Base-by-base conservation (phyloP, 2,888 invertebrate genomes). In the Pterobdella sp. region DNA sequence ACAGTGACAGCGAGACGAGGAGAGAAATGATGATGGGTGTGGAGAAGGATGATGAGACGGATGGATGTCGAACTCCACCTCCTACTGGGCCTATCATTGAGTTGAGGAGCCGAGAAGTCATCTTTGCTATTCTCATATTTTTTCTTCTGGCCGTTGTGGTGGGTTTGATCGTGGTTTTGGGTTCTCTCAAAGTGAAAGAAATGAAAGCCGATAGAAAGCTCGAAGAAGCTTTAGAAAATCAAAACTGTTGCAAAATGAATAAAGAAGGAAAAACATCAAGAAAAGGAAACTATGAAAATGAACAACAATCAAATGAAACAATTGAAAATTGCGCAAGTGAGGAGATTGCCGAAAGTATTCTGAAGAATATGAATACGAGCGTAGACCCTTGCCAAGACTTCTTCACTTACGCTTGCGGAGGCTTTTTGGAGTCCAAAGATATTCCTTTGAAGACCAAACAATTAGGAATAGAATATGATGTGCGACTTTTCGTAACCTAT, bases 331-430 rank as follows among this genome's bases (percentile, higher is more conserved):
- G 35, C n/a, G 36, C 69, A n/a, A 42, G 26, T 49, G 52, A 52
- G 14, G 49, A 26, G 37, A 32, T 68, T 29, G 67, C 29, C 1
- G 36, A 26, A 14, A 29, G 31, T 36, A 26, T 67, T 18, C 67
- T 67, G 32, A 37, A 36, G 42, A 66, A 68, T 34, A 91, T 92
- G 91, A 90, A 92, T 81, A 86, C 86, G 65, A 86, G 86, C 0
- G 89, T 88, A 0, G 89, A 91, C 82, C 92, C 92, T 0, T 92
- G 92, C 83, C 87, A 87, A 36, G 90, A 92, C 82, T 92, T 92
- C 84, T 92, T 91, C 84, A 88, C 89, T 78, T 92, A 88, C 83
- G 91, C 92, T 22, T 92, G 92, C 80, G 77, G 77, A 14, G 75
- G 76, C 2, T 77, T 76, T 74, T 63, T 75, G 22, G 68, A 36